Percentiles rank a stretch among this genome's conserved stretches.
Evolutionary conservation across 2,888 invertebrate genomes (phyloP).

Genomic region (Hofmannophila pseudospretella): DNA sequence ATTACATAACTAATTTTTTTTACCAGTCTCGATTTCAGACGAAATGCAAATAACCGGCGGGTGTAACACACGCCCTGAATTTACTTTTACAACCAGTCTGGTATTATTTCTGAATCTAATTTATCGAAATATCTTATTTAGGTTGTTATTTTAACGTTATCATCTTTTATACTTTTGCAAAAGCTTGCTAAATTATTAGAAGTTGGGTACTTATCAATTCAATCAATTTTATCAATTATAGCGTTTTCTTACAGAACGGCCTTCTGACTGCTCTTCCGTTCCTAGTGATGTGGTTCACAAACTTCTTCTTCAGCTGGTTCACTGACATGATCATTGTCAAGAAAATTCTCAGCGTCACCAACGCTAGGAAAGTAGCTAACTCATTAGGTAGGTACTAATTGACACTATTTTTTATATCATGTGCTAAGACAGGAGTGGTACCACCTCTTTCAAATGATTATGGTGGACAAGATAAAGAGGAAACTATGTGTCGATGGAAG

Average conservation of each 20-base stretch:
- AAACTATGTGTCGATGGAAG: neutral
- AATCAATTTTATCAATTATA: too few relatives aligned
- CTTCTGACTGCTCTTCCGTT: constrained; percentile 85
- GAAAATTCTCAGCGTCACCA: constrained; percentile 67
- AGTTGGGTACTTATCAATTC: too few relatives aligned
- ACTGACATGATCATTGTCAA: constrained; percentile 80
- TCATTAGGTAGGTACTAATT: constrained; percentile 73
- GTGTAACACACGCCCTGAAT: too few relatives aligned
- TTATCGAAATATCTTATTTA: too few relatives aligned
- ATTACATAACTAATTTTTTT: too few relatives aligned
- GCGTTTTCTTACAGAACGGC: constrained; percentile 80
- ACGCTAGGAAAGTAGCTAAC: constrained; percentile 79
- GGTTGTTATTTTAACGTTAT: too few relatives aligned
- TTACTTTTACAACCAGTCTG: too few relatives aligned
- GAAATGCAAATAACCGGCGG: too few relatives aligned
- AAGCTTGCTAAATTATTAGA: too few relatives aligned
- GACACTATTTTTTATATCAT: neutral
- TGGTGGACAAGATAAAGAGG: neutral
- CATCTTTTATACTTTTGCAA: too few relatives aligned
- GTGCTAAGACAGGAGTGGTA: neutral
- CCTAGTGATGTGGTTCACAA: constrained; percentile 83
- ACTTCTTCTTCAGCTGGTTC: constrained; percentile 82
- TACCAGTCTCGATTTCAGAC: too few relatives aligned
- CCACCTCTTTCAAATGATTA: neutral
- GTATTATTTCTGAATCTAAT: too few relatives aligned